Conservation (phyloP, 2,113 vertebrate species). For the Athene noctua region DNA sequence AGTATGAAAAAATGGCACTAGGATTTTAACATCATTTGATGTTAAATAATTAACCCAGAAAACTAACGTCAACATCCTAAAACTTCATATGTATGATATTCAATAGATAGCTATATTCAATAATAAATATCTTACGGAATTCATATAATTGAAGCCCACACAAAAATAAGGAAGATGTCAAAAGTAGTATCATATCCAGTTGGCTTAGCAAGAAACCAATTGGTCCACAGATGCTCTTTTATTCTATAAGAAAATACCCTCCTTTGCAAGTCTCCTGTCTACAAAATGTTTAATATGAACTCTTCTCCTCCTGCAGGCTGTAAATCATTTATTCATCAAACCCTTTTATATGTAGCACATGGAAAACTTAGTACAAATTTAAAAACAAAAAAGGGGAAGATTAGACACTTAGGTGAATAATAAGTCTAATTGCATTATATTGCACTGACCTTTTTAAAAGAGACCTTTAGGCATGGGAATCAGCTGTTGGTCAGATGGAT, state of each 20-base stretch:
- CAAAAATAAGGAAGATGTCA: slow-evolving; percentile 32
- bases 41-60: slow-evolving; percentile 32
- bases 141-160: slow-evolving; percentile 23
- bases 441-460: neutral
- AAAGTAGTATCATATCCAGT: slow-evolving; percentile 5
- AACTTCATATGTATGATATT: neutral
- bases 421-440: neutral
- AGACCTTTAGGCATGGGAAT: neutral
- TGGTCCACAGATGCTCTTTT: slow-evolving; percentile 56
- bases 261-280: slow-evolving; percentile 17
- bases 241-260: slow-evolving; percentile 18
- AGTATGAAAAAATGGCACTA: neutral
- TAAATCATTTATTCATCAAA: slow-evolving; percentile 65
- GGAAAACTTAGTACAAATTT: slow-evolving; percentile 19
- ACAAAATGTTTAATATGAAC: slow-evolving; percentile 29
- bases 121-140: slow-evolving; percentile 29
- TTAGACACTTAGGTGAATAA: slow-evolving; percentile 29
- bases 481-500: neutral
- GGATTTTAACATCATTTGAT: neutral
- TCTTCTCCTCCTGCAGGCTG: slow-evolving; percentile 36
- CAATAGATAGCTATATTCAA: neutral
- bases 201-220: slow-evolving; percentile 50
- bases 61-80: neutral
- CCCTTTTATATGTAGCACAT: slow-evolving; percentile 49
- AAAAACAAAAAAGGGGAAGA: slow-evolving; percentile 27